These are phyloP conservation scores for Anhinga rufa DNA, from an alignment of 2,113 vertebrate genomes.

Conservation along the genomic window DNA sequence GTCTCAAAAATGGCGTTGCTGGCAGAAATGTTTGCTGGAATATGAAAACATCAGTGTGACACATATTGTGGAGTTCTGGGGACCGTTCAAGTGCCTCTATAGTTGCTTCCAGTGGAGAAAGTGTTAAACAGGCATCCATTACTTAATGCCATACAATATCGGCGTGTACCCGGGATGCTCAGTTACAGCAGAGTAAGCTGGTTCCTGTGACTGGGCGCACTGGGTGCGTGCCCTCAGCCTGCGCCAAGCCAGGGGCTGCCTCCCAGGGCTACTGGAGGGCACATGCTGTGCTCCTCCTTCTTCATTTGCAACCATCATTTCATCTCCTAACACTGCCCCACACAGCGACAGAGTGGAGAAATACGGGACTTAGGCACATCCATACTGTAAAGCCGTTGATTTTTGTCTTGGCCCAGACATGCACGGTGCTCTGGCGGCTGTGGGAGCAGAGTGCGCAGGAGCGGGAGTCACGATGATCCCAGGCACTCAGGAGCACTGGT, in stretches of 20 bases:
- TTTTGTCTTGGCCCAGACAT: fast-evolving
- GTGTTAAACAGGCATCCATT: neutral
- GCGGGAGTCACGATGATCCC: fast-evolving
- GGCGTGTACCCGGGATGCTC: neutral
- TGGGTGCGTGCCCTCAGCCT: neutral
- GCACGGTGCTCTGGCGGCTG: fast-evolving
- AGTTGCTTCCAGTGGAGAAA: neutral
- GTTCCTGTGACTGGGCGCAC: fast-evolving
- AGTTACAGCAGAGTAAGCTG: neutral
- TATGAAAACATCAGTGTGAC: neutral
- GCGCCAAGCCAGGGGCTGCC: neutral
- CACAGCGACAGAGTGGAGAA: neutral
- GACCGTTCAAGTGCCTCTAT: neutral
- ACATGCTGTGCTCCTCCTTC: neutral
- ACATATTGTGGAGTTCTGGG: neutral
- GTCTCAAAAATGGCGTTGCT: neutral
- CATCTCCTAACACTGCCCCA: neutral
- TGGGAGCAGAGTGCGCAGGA: neutral
- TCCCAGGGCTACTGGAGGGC: neutral
- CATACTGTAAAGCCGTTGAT: neutral
- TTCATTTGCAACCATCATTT: neutral
- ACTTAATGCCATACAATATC: neutral
- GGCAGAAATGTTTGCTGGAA: neutral
- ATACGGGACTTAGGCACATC: neutral
- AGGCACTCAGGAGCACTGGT: fast-evolving